Conservation (phyloP, 2,797 vertebrate genomes). For the Chelon labrosus region DNA sequence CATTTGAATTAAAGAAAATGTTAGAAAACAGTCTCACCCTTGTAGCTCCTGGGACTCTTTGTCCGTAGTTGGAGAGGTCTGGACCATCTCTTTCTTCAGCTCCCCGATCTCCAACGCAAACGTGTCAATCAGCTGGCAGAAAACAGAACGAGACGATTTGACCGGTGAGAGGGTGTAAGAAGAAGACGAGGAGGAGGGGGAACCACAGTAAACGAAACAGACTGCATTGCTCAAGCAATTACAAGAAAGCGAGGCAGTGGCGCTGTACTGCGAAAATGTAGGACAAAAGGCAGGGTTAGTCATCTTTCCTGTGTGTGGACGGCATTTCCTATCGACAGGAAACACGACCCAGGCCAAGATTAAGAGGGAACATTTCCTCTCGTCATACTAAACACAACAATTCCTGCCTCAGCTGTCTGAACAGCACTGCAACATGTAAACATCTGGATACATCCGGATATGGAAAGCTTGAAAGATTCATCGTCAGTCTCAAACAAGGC, state of each 20-base stretch:
- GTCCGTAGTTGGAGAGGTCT: slow-evolving; percentile 81
- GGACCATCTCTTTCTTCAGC: slow-evolving; percentile 95
- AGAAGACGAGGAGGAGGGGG: slow-evolving; percentile 11
- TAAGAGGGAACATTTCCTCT: background rate
- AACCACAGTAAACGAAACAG: slow-evolving; percentile 32
- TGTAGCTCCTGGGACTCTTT: slow-evolving; percentile 73
- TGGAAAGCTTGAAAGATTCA: slow-evolving; percentile 4
- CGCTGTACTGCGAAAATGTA: background rate
- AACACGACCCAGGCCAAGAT: slow-evolving; percentile 27
- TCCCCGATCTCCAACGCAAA: slow-evolving; percentile 93
- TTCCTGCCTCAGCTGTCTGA: too few species aligned
- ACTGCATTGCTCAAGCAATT: slow-evolving; percentile 49
- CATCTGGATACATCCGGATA: slow-evolving; percentile 9
- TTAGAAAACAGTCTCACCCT: slow-evolving; percentile 78
- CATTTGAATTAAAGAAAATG: background rate
- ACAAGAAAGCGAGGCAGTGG: background rate
- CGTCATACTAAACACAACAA: background rate
- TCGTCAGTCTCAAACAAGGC: background rate
- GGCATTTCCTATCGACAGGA: slow-evolving; percentile 65
- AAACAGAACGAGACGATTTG: slow-evolving; percentile 30
- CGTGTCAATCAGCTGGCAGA: slow-evolving; percentile 91
- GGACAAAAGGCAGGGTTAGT: slow-evolving; percentile 50
- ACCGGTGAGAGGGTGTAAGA: slow-evolving; percentile 12
- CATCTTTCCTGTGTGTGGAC: slow-evolving; percentile 61
- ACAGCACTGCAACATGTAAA: background rate